A percentile compares a stretch with the other conserved stretches of the same genome.
These are phyloP conservation scores for Podiceps cristatus DNA, from an alignment of 2,113 vertebrate species.

Conservation along the genomic window DNA sequence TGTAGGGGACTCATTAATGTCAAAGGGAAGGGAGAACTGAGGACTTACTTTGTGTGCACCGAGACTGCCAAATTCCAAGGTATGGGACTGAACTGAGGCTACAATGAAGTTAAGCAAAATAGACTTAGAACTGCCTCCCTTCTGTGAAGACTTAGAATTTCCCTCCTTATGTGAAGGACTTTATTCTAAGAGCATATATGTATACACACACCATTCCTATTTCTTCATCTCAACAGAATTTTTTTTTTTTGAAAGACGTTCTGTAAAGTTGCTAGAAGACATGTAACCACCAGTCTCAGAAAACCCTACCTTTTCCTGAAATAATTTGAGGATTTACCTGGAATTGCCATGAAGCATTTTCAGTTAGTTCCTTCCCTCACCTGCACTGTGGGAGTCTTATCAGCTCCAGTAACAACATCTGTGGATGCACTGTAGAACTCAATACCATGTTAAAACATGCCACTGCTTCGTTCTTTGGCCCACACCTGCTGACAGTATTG, in stretches of 20 bases:
- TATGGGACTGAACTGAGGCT: slow-evolving; percentile 86
- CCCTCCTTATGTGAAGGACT: slow-evolving; percentile 66
- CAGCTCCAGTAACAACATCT: fast-evolving
- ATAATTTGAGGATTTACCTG: background rate
- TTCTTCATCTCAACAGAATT: background rate
- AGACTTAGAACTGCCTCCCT: slow-evolving; percentile 27
- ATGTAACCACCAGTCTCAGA: background rate
- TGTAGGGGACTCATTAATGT: slow-evolving; percentile 94
- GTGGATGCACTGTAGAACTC: background rate
- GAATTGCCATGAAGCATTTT: background rate
- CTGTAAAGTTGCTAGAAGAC: background rate
- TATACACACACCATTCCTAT: background rate
- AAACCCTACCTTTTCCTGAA: background rate
- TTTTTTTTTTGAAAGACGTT: background rate
- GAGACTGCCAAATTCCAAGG: slow-evolving; percentile 94
- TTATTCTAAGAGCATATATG: background rate
- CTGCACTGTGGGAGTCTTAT: background rate
- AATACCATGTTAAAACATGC: background rate
- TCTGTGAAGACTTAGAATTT: slow-evolving; percentile 61
- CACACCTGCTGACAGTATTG: background rate
- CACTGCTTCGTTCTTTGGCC: background rate
- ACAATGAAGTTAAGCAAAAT: background rate
- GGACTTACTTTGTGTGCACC: slow-evolving; percentile 95
- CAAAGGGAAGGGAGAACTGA: slow-evolving; percentile 96
- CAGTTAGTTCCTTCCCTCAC: background rate